phyloP scores from a whole-genome alignment of 2,888 invertebrate species.

The Pyralis farinalis region DNA sequence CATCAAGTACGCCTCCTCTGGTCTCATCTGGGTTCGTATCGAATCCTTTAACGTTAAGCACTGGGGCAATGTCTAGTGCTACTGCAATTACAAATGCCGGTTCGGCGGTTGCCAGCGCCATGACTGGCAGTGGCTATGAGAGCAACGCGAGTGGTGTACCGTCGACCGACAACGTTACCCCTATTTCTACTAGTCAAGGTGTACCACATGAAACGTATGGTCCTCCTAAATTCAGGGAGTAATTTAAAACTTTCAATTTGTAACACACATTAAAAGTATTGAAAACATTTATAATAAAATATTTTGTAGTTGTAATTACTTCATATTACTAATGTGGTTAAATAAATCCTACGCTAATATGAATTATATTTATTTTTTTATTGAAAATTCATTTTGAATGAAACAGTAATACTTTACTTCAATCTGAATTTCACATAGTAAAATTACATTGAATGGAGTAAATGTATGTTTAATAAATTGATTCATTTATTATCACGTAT shows the following conservation, averaged over 20 bases:
- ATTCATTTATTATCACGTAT: too few species aligned
- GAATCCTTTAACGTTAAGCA: neutral
- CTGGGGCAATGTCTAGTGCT: neutral
- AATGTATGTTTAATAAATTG: too few species aligned
- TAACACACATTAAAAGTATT: too few species aligned
- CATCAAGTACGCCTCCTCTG: neutral
- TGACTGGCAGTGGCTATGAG: conserved; percentile 7
- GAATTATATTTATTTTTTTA: too few species aligned
- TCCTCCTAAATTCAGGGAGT: conserved; percentile 54
- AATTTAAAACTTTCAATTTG: conserved; percentile 2
- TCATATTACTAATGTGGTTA: too few species aligned
- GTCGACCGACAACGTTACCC: conserved; percentile 29
- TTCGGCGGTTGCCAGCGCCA: neutral
- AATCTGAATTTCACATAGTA: too few species aligned
- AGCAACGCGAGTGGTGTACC: conserved; percentile 18
- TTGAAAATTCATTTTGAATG: too few species aligned
- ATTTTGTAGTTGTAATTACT: too few species aligned
- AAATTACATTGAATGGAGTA: too few species aligned
- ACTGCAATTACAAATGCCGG: neutral
- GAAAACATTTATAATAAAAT: too few species aligned
- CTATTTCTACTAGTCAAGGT: conserved; percentile 63
- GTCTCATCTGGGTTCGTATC: neutral
- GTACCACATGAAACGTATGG: conserved; percentile 68
- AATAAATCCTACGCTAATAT: too few species aligned
- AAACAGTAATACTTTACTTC: too few species aligned